phyloP scores from a whole-genome alignment of 2,888 invertebrate species.

The Chymomyza fuscimana region DNA sequence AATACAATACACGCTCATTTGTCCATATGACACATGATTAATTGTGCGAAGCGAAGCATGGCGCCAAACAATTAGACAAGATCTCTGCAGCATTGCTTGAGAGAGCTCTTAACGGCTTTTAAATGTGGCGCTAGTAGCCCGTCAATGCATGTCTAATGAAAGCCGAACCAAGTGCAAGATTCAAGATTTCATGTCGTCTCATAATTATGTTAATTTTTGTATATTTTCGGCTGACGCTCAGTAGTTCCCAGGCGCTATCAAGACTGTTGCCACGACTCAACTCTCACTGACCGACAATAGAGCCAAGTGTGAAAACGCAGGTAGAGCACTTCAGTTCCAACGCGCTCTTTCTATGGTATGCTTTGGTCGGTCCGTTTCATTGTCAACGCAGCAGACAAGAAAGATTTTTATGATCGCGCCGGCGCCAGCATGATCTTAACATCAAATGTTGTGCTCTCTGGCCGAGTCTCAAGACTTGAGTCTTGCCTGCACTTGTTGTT shows the following conservation, averaged over 20 bases:
- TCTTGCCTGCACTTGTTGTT: constrained; percentile 20
- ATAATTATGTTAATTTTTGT: constrained; percentile 76
- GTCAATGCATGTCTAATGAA: constrained; percentile 69
- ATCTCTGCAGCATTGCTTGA: constrained; percentile 37
- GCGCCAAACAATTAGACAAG: constrained; percentile 70
- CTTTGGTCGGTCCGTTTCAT: constrained; percentile 18
- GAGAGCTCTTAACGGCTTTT: constrained; percentile 58
- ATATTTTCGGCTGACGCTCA: constrained; percentile 42
- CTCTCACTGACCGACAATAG: neutral
- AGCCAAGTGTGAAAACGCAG: constrained; percentile 64
- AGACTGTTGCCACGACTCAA: neutral
- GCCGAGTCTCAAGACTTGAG: neutral
- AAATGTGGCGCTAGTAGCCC: constrained; percentile 56
- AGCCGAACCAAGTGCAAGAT: constrained; percentile 54
- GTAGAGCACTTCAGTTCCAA: constrained; percentile 44
- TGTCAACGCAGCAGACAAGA: constrained; percentile 48
- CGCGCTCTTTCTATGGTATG: constrained; percentile 19
- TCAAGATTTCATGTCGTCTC: constrained; percentile 26
- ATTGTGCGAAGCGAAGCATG: constrained; percentile 49
- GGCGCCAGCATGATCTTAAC: constrained; percentile 57
- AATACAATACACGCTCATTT: constrained; percentile 30
- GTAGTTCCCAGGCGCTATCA: constrained; percentile 40
- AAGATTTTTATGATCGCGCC: constrained; percentile 67
- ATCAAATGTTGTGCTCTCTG: neutral
- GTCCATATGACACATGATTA: constrained; percentile 48